phyloP scores from a whole-genome alignment of 2,113 vertebrate genomes.

The Microcebus tavaratra region DNA sequence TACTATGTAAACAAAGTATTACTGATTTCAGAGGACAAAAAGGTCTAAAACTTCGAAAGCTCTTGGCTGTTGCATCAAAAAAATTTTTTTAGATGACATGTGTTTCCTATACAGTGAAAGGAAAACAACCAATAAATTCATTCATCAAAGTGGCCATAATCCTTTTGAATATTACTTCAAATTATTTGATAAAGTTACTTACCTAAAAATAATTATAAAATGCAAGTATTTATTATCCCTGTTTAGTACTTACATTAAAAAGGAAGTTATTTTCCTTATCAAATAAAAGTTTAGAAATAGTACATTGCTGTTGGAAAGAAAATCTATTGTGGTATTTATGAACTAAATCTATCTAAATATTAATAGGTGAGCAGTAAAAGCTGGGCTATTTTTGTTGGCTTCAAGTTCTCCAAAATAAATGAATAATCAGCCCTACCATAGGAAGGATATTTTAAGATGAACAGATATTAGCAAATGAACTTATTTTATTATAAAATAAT shows the following conservation, averaged over 20 bases:
- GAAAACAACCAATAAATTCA: conserved; percentile 22
- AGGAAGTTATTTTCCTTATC: conserved; percentile 12
- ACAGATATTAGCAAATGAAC: not conserved
- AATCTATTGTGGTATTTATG: not conserved
- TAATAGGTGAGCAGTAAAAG: not conserved
- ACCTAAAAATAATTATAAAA: conserved; percentile 23
- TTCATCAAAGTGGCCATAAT: conserved; percentile 34
- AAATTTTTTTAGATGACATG: not conserved
- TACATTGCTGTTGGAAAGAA: not conserved
- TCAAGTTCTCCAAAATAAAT: conserved; percentile 5
- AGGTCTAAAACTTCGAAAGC: not conserved
- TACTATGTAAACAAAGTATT: conserved; percentile 23
- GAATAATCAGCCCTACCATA: not conserved
- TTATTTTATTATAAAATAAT: conserved; percentile 36
- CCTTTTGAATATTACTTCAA: not conserved
- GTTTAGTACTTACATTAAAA: conserved; percentile 24
- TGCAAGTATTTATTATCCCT: not conserved
- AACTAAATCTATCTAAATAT: not conserved
- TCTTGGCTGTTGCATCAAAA: not conserved
- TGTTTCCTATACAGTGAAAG: conserved; percentile 9
- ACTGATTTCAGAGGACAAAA: conserved; percentile 16
- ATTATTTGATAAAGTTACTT: conserved; percentile 13
- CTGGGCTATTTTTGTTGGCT: not conserved
- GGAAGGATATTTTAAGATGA: conserved; percentile 8
- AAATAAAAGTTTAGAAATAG: conserved; percentile 32